A percentile compares a stretch with the other conserved stretches of the same genome.
These are phyloP conservation scores for Patiria miniata DNA, from an alignment of 35 echinoderm and acorn worm genomes.

Conservation along the genomic window DNA sequence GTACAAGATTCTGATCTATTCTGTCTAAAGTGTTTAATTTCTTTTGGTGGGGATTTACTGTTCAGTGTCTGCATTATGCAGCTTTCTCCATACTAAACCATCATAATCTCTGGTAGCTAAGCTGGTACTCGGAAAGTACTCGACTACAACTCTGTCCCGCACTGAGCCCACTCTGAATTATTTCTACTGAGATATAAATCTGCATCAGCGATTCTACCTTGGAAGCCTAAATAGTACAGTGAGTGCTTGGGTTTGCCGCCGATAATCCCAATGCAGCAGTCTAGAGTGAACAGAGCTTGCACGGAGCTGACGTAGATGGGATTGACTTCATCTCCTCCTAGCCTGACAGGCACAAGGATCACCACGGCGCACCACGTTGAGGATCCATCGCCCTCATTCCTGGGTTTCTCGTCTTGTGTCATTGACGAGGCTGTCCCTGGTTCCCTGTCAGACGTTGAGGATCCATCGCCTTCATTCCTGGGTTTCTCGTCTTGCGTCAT, in stretches of 20 bases:
- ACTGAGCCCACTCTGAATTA: no score
- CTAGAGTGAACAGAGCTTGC: conserved; percentile 85
- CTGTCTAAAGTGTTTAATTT: no score
- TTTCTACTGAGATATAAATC: no score
- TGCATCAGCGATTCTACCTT: conserved; percentile 56
- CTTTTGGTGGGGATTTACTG: no score
- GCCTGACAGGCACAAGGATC: conserved; percentile 84
- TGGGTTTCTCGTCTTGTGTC: not conserved
- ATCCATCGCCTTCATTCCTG: no score
- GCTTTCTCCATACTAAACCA: no score
- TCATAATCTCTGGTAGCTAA: no score
- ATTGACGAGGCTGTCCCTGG: not conserved
- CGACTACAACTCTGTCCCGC: no score
- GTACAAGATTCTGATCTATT: no score
- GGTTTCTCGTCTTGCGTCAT: no score
- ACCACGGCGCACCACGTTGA: conserved; percentile 75
- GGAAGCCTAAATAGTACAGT: conserved; percentile 94
- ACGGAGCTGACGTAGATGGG: conserved; percentile 80
- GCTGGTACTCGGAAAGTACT: no score
- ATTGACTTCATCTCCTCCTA: conserved; percentile 94
- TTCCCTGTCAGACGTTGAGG: not conserved
- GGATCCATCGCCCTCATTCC: not conserved
- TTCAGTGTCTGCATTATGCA: no score
- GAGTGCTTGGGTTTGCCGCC: conserved; percentile 98
- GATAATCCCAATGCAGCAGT: conserved; percentile 94